phyloP scores from a whole-genome alignment of 2,888 invertebrate species.

The Caenorhabditis sp. region DNA sequence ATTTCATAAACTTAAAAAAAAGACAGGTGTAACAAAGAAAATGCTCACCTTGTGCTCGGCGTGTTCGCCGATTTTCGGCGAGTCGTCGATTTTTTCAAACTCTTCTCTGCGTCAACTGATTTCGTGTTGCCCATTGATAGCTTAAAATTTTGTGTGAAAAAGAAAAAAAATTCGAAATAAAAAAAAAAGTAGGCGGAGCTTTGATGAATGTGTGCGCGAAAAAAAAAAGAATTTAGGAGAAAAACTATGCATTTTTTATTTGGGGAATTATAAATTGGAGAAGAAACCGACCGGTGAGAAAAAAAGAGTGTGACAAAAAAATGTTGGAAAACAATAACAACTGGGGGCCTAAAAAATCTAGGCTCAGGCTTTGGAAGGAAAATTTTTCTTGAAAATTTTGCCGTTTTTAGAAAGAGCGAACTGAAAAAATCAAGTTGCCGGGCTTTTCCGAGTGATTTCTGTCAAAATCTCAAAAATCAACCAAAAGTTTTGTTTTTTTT shows the following conservation, averaged over 20 bases:
- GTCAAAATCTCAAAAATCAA: not conserved
- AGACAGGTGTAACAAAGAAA: not conserved
- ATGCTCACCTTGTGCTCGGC: constrained; percentile 29
- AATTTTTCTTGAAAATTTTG: no score
- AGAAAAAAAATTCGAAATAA: constrained; percentile 16
- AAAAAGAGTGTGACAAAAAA: not conserved
- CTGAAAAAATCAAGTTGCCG: not conserved
- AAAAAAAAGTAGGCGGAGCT: constrained; percentile 5
- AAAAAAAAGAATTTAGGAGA: no score
- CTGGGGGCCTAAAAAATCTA: no score
- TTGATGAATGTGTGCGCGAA: not conserved
- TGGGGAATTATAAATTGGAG: not conserved
- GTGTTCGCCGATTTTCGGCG: constrained; percentile 35
- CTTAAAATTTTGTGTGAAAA: no score
- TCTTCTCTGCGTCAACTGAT: constrained; percentile 3
- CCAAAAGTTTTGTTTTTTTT: not conserved
- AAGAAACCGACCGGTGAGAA: not conserved
- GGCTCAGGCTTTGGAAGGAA: no score
- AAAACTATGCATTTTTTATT: constrained; percentile 8
- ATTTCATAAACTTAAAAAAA: no score
- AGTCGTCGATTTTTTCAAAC: constrained; percentile 10
- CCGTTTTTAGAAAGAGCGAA: not conserved
- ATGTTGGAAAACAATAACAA: no score
- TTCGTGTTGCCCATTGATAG: not conserved
- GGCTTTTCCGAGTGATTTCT: no score